Percentiles rank a stretch among this genome's conserved stretches.
phyloP scores from a whole-genome alignment of 2,888 invertebrate species.

The Aporophyla nigra region DNA sequence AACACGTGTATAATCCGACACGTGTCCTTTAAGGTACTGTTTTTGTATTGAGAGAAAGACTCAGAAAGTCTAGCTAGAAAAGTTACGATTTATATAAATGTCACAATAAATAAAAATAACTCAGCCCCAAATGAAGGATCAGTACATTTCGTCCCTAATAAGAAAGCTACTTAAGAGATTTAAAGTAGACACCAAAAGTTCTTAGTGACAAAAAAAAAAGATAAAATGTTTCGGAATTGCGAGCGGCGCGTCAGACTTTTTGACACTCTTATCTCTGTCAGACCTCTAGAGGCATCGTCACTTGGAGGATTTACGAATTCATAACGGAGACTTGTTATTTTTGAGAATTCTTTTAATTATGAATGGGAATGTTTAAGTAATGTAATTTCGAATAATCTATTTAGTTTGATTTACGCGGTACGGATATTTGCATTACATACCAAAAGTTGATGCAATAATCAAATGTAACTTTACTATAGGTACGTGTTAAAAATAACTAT shows the following conservation, averaged over 20 bases:
- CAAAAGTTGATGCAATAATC: not conserved
- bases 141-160: constrained; percentile 48
- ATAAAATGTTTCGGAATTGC: constrained; percentile 60
- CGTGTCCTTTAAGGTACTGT: not conserved
- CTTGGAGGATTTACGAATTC: constrained; percentile 55
- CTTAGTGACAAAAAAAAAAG: constrained; percentile 52
- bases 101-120: constrained; percentile 50
- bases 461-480: no score
- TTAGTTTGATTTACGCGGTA: not conserved
- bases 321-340: constrained; percentile 30
- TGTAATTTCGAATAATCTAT: not conserved
- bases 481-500: no score
- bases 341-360: constrained; percentile 17
- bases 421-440: not conserved
- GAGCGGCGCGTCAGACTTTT: constrained; percentile 50
- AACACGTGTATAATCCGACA: not conserved
- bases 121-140: constrained; percentile 37
- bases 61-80: not conserved
- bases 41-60: not conserved
- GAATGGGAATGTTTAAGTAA: constrained; percentile 2
- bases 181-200: constrained; percentile 47
- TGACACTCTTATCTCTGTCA: constrained; percentile 61
- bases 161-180: constrained; percentile 50
- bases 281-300: constrained; percentile 50
- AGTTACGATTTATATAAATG: constrained; percentile 6